Conservation (phyloP, 2,888 invertebrate species). For the Thumatha senex region DNA sequence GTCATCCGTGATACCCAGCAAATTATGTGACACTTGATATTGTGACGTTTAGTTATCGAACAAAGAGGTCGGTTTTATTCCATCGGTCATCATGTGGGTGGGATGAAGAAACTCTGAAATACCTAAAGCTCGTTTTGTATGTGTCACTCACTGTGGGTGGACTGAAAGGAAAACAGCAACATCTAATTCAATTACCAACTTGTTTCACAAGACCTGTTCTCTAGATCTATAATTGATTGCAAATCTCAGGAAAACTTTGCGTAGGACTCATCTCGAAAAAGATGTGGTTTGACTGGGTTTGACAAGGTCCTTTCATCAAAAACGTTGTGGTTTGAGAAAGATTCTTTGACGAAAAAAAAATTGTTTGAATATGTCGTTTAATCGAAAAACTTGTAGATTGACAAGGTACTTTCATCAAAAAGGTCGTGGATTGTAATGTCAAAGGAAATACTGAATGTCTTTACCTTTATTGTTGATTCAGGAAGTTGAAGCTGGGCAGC, state of each 20-base stretch:
- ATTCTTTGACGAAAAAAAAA: too few species aligned
- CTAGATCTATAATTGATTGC: slow-evolving; percentile 14
- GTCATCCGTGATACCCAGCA: slow-evolving; percentile 12
- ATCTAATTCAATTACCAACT: slow-evolving; percentile 23
- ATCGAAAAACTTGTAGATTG: too few species aligned
- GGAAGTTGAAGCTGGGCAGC: slow-evolving; percentile 96
- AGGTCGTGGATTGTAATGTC: too few species aligned
- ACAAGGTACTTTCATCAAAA: too few species aligned
- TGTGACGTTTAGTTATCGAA: slow-evolving; percentile 41
- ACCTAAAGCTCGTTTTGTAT: slow-evolving; percentile 33
- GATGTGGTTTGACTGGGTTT: too few species aligned
- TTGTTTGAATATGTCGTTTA: too few species aligned
- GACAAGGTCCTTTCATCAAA: too few species aligned
- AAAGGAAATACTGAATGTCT: slow-evolving; percentile 2
- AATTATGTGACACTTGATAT: slow-evolving; percentile 34
- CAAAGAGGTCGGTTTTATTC: slow-evolving; percentile 48
- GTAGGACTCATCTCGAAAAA: too few species aligned
- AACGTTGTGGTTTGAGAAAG: too few species aligned
- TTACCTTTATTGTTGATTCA: slow-evolving; percentile 98
- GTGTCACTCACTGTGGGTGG: slow-evolving; percentile 33
- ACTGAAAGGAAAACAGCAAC: slow-evolving; percentile 15
- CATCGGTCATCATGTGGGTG: slow-evolving; percentile 49
- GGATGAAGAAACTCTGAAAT: slow-evolving; percentile 32
- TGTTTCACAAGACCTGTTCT: slow-evolving; percentile 14
- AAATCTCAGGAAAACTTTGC: background rate